phyloP scores from a whole-genome alignment of 2,888 invertebrate species.

The Serripes groenlandicus region DNA sequence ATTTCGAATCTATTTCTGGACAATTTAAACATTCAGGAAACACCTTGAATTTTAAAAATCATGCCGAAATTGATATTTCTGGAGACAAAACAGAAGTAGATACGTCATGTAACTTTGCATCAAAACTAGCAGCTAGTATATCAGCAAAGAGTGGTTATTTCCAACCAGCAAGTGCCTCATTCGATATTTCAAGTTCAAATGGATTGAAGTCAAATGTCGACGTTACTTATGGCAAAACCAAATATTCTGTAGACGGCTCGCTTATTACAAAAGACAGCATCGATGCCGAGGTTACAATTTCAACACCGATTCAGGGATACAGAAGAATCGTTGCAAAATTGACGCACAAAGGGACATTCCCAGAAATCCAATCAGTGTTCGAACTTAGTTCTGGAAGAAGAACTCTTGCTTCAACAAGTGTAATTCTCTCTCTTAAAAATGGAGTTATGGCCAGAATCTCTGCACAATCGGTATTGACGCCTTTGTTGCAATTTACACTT shows the following conservation, averaged over 20 bases:
- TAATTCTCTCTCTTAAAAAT: constrained; percentile 14
- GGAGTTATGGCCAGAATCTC: constrained; percentile 20
- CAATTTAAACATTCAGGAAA: constrained; percentile 46
- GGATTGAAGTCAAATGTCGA: constrained; percentile 30
- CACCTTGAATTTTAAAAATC: constrained; percentile 42
- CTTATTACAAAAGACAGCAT: constrained; percentile 12
- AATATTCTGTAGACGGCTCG: constrained; percentile 40
- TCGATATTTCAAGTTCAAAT: constrained; percentile 44
- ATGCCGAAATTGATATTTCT: constrained; percentile 44
- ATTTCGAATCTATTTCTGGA: constrained; percentile 30
- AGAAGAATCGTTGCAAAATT: constrained; percentile 31
- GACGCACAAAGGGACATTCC: constrained; percentile 43
- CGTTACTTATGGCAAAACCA: constrained; percentile 13
- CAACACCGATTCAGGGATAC: constrained; percentile 48
- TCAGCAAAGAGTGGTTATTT: constrained; percentile 45
- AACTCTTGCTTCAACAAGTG: constrained; percentile 31
- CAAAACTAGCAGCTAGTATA: constrained; percentile 45
- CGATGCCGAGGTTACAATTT: constrained; percentile 29
- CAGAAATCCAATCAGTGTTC: constrained; percentile 19
- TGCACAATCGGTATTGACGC: constrained; percentile 37
- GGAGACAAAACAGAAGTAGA: constrained; percentile 65
- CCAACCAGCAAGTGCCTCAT: constrained; percentile 16
- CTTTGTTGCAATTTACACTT: constrained; percentile 43
- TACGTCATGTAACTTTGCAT: constrained; percentile 55
- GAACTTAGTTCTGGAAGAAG: constrained; percentile 47